These are phyloP conservation scores for Calcarius ornatus DNA, from an alignment of 2,113 vertebrate genomes.

Conservation along the genomic window DNA sequence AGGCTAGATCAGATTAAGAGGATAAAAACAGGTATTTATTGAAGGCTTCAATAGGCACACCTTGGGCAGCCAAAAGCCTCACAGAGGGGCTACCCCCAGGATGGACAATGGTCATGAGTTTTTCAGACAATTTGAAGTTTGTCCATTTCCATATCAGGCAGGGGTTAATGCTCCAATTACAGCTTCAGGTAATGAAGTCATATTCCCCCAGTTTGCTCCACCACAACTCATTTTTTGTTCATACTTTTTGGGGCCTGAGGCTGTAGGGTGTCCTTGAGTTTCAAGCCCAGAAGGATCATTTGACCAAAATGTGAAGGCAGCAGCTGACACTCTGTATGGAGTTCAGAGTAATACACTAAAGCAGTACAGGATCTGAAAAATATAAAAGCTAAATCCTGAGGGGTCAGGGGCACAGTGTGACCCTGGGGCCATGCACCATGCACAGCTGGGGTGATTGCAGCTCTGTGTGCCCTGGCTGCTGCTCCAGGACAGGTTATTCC, in stretches of 20 bases:
- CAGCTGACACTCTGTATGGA: background rate
- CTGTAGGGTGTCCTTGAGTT: background rate
- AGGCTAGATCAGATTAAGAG: background rate
- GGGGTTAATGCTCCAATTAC: background rate
- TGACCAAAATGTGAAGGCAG: background rate
- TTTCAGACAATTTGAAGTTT: background rate
- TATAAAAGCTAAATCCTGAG: background rate
- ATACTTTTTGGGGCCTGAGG: rapidly evolving
- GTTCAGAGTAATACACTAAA: background rate
- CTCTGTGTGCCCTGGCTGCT: background rate
- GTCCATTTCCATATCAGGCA: background rate
- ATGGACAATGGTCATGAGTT: rapidly evolving
- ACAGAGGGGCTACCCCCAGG: rapidly evolving
- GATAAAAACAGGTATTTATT: background rate
- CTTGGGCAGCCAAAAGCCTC: background rate
- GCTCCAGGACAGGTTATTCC: rapidly evolving
- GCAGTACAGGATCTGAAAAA: background rate
- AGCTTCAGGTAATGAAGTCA: background rate
- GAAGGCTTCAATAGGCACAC: background rate
- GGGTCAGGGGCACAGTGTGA: background rate
- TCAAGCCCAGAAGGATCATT: background rate
- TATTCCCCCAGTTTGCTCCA: background rate
- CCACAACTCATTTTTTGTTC: background rate
- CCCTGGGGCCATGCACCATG: rapidly evolving
- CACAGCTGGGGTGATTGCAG: background rate